Conservation (phyloP, 2,113 vertebrate genomes). For the human (Homo sapiens) region DNA sequence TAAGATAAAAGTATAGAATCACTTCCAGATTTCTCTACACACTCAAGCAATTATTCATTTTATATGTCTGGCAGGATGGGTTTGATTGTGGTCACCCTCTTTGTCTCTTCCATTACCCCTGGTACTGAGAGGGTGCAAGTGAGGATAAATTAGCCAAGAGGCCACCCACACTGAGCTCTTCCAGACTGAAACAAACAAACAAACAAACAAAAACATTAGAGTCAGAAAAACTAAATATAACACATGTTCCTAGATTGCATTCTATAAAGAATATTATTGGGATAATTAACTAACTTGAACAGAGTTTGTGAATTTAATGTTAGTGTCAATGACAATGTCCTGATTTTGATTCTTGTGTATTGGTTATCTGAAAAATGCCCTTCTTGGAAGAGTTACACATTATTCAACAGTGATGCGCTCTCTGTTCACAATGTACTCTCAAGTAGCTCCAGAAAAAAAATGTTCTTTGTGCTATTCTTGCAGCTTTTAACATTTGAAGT, state of each 20-base stretch:
- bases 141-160: background rate
- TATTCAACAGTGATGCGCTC: background rate
- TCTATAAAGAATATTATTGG: background rate
- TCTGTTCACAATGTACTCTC: background rate
- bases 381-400: background rate
- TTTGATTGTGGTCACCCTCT: conserved; percentile 1
- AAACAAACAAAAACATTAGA: background rate
- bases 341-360: background rate
- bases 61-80: background rate
- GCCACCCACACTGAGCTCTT: background rate
- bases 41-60: conserved; percentile 48
- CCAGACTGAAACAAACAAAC: background rate
- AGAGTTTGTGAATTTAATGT: background rate
- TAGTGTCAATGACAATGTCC: background rate
- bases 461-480: background rate
- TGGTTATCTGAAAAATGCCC: background rate
- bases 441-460: background rate
- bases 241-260: background rate
- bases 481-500: background rate
- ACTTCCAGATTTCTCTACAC: background rate
- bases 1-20: conserved; percentile 62
- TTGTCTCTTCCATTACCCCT: background rate
- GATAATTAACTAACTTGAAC: background rate
- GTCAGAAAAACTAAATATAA: background rate
- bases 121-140: background rate